Base-by-base conservation (phyloP, 2,888 invertebrate species). In the Pterostichus madidus region DNA sequence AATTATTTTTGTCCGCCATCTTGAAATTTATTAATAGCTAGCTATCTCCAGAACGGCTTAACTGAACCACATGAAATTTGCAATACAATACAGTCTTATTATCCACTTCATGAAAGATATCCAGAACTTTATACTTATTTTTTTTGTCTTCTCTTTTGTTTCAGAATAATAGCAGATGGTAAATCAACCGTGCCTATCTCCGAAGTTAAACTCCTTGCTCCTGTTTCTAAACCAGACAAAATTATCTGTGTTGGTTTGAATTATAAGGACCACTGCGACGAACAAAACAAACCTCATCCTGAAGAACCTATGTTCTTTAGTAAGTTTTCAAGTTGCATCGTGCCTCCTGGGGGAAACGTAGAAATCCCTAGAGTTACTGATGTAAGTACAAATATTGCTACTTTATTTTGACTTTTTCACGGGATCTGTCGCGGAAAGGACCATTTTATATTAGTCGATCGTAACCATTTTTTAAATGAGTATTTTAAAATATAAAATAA, bases 181-280 rank as follows among this genome's bases (percentile, higher is more conserved):
- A 91, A 92, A 84, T 92, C 92, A 35, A 88, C 92, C 2, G 90
- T 92, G 56, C 87, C 90, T 86, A 88, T 93, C 6, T 89, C 91
- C 0, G 91, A 92, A 0, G 93, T 95, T 0, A 90, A 90, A 13
- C 89, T 96, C 2, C 88, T 94, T 61, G 92, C 97, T 0, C 97
- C 98, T 0, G 92, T 98, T 15, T 93, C 93, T 0, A 93, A 93
- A 32, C 95, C 96, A 83, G 96, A 97, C 87, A 98, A 98, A 89
- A 93, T 98, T 0, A 92, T 95, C 0, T 97, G 97, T 87, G 93
- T 97, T 11, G 97, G 96, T 0, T 91, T 97, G 83, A 98, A 98
- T 89, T 98, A 98, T 89, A 91, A 91, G 79, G 97, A 97, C 53
- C 97, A 97, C 87, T 97, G 97, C 86, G 91, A 93, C 77, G 97